These are phyloP conservation scores for Penaeus indicus DNA, from an alignment of 1,140 invertebrate species.

Conservation along the genomic window DNA sequence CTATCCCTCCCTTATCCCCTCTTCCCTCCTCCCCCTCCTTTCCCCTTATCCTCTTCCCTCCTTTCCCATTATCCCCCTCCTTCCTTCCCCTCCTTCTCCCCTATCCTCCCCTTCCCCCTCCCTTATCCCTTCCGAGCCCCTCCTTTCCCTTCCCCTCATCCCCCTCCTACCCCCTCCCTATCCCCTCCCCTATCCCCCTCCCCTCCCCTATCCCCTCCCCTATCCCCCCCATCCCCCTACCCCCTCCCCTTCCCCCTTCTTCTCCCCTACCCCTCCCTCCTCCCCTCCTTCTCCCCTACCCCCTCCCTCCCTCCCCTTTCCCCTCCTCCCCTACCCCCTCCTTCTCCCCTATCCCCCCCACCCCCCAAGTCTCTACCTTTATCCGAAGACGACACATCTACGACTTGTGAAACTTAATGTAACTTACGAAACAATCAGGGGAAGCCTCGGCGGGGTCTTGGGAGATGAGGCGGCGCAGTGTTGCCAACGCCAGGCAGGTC, in stretches of 20 bases:
- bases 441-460: conserved; percentile 41
- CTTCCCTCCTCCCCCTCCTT: neutral
- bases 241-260: neutral
- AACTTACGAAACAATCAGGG: conserved; percentile 48
- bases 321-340: neutral
- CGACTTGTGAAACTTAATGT: conserved; percentile 54
- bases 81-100: too few relatives aligned
- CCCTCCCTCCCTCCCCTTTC: neutral
- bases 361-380: neutral
- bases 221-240: too few relatives aligned
- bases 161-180: too few relatives aligned
- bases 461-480: conserved; percentile 19
- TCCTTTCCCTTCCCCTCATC: too few relatives aligned
- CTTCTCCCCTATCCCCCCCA: neutral
- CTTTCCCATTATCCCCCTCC: neutral
- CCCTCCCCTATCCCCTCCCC: too few relatives aligned
- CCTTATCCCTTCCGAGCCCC: too few relatives aligned
- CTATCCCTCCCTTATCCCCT: neutral
- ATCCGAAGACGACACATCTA: conserved; percentile 47
- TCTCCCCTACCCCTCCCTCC: neutral
- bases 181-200: too few relatives aligned
- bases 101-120: too few relatives aligned
- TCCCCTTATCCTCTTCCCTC: neutral
- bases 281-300: neutral
- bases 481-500: neutral